Evolutionary conservation across 1,140 invertebrate species (phyloP).

Genomic region (Stegodyphus mimosarum): DNA sequence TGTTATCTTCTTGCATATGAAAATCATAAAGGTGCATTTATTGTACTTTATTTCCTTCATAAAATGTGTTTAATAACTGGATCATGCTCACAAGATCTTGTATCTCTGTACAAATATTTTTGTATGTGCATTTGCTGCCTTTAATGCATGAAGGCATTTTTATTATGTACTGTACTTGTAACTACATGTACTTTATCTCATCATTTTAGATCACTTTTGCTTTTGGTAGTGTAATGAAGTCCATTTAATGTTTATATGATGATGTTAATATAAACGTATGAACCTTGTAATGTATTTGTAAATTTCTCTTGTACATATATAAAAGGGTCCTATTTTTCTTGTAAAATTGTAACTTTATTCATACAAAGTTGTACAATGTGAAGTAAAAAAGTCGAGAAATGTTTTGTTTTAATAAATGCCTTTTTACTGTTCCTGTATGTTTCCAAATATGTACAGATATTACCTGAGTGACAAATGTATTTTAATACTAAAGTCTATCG

Average conservation of each 20-base stretch:
- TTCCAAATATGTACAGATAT: constrained; percentile 59
- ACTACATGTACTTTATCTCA: constrained; percentile 45
- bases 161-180: constrained; percentile 54
- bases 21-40: constrained; percentile 61
- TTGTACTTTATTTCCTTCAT: constrained; percentile 55
- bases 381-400: constrained; percentile 28
- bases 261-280: constrained; percentile 53
- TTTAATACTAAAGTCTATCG: constrained; percentile 60
- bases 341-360: constrained; percentile 54
- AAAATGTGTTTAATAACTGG: constrained; percentile 54
- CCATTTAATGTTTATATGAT: constrained; percentile 62
- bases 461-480: constrained; percentile 59
- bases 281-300: constrained; percentile 60
- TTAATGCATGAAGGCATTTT: constrained; percentile 60
- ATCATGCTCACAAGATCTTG: constrained; percentile 60
- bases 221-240: constrained; percentile 48
- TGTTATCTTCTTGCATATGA: constrained; percentile 42
- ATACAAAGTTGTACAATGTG: constrained; percentile 53
- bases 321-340: constrained; percentile 61
- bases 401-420: constrained; percentile 60
- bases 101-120: constrained; percentile 62
- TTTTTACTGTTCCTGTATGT: constrained; percentile 60
- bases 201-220: constrained; percentile 48
- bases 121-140: constrained; percentile 60
- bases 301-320: constrained; percentile 58